Percentiles rank a stretch among this genome's conserved stretches.
Evolutionary conservation across 2,888 invertebrate species (phyloP).

Genomic region (Apamea epomidion): DNA sequence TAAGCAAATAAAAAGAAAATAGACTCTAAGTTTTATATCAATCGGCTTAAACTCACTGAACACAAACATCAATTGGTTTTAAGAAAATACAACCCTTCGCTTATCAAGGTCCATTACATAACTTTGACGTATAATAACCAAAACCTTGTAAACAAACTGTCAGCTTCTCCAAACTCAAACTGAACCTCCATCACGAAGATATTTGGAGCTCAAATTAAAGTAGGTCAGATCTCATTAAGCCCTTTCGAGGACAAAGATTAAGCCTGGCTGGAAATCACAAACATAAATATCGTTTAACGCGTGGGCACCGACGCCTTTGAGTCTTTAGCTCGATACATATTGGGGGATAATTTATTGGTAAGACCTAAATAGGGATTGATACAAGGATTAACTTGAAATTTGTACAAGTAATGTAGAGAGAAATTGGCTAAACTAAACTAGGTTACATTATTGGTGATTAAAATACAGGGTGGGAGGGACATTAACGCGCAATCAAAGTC

Average conservation of each 20-base stretch:
- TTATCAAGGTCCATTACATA: slow-evolving; percentile 12
- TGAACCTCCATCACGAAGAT: slow-evolving; percentile 56
- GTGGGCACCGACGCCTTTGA: slow-evolving; percentile 6
- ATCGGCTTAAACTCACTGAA: background rate
- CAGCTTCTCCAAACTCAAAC: slow-evolving; percentile 51
- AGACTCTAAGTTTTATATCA: background rate
- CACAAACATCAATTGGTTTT: background rate
- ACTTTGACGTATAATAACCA: slow-evolving; percentile 14
- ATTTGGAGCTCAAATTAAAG: slow-evolving; percentile 60
- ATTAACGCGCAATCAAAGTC: no score
- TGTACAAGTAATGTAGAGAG: no score
- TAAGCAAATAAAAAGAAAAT: background rate
- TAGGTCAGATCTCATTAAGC: slow-evolving; percentile 61
- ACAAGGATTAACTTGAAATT: background rate
- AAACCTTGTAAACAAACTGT: slow-evolving; percentile 47
- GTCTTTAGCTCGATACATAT: slow-evolving; percentile 30
- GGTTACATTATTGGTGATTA: background rate
- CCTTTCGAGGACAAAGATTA: slow-evolving; percentile 64
- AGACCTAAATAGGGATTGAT: slow-evolving; percentile 23
- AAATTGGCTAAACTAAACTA: background rate
- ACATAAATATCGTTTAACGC: slow-evolving; percentile 57
- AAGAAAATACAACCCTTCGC: background rate
- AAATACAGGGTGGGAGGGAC: no score
- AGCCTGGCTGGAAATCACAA: slow-evolving; percentile 52
- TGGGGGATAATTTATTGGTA: slow-evolving; percentile 34